Percentiles rank a stretch among this genome's conserved stretches.
These are phyloP conservation scores for Entomobrya multifasciata DNA, from an alignment of 2,888 invertebrate species.

Conservation along the genomic window DNA sequence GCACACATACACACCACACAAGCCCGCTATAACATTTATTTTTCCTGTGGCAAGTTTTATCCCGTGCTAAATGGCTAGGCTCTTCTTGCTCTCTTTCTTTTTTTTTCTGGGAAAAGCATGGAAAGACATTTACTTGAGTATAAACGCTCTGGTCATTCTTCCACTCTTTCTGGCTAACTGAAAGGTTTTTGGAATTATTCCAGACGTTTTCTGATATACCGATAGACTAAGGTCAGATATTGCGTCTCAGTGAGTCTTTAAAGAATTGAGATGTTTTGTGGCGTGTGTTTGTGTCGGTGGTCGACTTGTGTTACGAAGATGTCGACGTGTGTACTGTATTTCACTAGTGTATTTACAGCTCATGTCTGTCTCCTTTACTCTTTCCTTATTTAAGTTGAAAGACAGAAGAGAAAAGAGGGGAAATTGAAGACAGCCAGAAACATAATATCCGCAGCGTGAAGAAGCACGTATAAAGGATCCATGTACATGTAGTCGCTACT, in stretches of 20 bases:
- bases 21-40: not conserved
- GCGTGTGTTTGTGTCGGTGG: too few species aligned
- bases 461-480: not conserved
- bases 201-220: conserved; percentile 48
- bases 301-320: not conserved
- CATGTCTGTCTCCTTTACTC: not conserved
- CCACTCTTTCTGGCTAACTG: conserved; percentile 23
- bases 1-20: not conserved
- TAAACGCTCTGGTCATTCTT: conserved; percentile 6
- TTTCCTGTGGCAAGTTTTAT: conserved; percentile 39
- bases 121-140: conserved; percentile 8
- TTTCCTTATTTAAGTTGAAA: conserved; percentile 8
- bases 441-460: conserved; percentile 1
- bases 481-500: not conserved
- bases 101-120: not conserved
- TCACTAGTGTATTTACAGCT: conserved; percentile 19
- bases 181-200: conserved; percentile 65
- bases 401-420: not conserved
- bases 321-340: conserved; percentile 10
- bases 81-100: too few species aligned
- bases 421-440: conserved; percentile 7
- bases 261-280: conserved; percentile 50
- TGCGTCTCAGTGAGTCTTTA: conserved; percentile 13
- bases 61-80: conserved; percentile 39
- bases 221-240: conserved; percentile 60